phyloP scores from a whole-genome alignment of 2,797 vertebrate genomes.

The Thamnophis elegans region DNA sequence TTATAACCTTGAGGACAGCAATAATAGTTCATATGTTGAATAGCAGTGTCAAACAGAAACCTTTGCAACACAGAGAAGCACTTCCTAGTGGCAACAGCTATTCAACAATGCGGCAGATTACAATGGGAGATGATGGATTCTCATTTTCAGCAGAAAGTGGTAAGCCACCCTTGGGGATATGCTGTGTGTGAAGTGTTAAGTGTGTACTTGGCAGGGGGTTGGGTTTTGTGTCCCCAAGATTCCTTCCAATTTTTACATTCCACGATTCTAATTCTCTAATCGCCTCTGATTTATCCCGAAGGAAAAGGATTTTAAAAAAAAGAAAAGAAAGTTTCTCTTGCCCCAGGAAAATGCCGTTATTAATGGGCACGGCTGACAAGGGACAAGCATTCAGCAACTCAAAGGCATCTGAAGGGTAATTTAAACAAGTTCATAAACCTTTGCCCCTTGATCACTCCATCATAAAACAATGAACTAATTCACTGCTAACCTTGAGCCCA shows the following conservation, averaged over 20 bases:
- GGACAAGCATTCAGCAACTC: not conserved
- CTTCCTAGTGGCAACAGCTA: not conserved
- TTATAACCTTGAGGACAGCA: not conserved
- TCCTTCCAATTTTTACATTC: not conserved
- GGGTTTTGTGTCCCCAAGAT: not conserved
- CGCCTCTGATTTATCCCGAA: not conserved
- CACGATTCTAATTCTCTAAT: not conserved
- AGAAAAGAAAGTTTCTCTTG: not conserved
- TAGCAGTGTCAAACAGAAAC: not conserved
- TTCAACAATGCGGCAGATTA: not conserved
- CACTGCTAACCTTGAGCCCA: not conserved
- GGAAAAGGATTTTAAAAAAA: not conserved
- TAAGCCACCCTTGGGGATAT: not conserved
- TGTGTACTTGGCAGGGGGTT: not conserved
- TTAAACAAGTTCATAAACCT: slow-evolving; percentile 18
- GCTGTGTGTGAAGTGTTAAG: not conserved
- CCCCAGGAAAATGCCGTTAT: not conserved
- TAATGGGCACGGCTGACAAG: not conserved
- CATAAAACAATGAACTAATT: not conserved
- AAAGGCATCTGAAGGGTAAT: not conserved
- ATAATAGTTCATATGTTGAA: not conserved
- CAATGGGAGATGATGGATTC: not conserved
- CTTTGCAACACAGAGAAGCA: not conserved
- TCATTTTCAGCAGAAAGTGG: not conserved
- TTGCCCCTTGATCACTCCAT: not conserved